These are phyloP conservation scores for Stratiomys singularior DNA, from an alignment of 2,888 invertebrate genomes.

Conservation along the genomic window DNA sequence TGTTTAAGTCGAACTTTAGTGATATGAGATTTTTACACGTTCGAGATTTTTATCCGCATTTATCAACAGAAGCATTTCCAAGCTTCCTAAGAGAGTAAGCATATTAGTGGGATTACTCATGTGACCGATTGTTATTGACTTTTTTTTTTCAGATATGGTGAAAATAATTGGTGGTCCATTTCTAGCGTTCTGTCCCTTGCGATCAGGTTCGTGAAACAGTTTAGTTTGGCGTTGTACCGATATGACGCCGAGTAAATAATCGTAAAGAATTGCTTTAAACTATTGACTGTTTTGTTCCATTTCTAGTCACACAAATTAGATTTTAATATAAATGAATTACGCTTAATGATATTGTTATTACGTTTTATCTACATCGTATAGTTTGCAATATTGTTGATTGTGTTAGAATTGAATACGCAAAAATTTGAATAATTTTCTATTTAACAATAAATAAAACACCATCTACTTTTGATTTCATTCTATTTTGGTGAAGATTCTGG, in stretches of 20 bases:
- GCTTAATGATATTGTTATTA: background rate
- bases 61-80: slow-evolving; percentile 80
- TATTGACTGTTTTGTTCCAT: background rate
- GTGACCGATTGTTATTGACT: background rate
- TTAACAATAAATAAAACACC: background rate
- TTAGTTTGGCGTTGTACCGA: slow-evolving; percentile 67
- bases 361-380: background rate
- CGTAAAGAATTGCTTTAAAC: background rate
- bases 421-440: no score
- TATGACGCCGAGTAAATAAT: background rate
- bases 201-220: slow-evolving; percentile 65
- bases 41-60: slow-evolving; percentile 78
- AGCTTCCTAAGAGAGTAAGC: slow-evolving; percentile 66
- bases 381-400: background rate
- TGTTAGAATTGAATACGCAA: no score
- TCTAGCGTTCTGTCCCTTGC: slow-evolving; percentile 60
- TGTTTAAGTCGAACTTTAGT: slow-evolving; percentile 63
- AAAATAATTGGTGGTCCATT: slow-evolving; percentile 54
- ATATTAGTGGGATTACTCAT: background rate
- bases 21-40: slow-evolving; percentile 68
- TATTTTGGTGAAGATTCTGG: no score
- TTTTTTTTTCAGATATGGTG: slow-evolving; percentile 29
- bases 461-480: no score
- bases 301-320: background rate
- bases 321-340: background rate